These are phyloP conservation scores for Rhinogobius similis DNA, from an alignment of 2,113 vertebrate species.

Conservation along the genomic window DNA sequence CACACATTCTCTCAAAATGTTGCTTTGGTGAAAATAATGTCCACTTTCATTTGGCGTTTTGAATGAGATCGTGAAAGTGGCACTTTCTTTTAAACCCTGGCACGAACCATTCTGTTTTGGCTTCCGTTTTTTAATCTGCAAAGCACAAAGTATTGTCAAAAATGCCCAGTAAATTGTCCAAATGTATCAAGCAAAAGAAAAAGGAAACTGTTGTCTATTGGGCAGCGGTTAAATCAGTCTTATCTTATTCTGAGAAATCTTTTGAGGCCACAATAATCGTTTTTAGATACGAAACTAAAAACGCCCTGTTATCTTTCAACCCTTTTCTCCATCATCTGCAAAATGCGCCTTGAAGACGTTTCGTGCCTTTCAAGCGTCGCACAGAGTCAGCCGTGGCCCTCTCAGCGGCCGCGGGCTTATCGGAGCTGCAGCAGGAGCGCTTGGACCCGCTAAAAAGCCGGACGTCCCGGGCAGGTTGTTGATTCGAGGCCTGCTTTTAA, in stretches of 20 bases:
- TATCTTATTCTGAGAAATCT: neutral
- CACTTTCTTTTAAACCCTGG: neutral
- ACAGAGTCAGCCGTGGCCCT: neutral
- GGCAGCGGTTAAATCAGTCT: neutral
- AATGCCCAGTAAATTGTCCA: neutral
- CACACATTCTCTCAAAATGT: neutral
- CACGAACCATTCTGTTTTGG: neutral
- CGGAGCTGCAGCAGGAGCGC: conserved; percentile 21
- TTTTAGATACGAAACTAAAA: neutral
- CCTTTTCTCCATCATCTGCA: neutral
- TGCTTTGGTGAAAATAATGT: neutral
- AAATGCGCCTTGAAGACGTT: neutral
- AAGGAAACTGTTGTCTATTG: neutral
- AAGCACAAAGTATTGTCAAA: neutral
- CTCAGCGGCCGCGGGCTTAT: conserved; percentile 14
- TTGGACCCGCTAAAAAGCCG: neutral
- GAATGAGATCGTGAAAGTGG: neutral
- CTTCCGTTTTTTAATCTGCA: neutral
- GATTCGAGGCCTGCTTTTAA: conserved; percentile 36
- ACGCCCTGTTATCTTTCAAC: neutral
- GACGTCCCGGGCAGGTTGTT: neutral
- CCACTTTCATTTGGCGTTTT: neutral
- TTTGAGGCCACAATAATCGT: neutral
- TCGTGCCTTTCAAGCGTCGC: neutral
- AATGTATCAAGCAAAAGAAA: neutral